phyloP scores from a whole-genome alignment of 1,140 invertebrate genomes.

The Aphidius ervi region DNA sequence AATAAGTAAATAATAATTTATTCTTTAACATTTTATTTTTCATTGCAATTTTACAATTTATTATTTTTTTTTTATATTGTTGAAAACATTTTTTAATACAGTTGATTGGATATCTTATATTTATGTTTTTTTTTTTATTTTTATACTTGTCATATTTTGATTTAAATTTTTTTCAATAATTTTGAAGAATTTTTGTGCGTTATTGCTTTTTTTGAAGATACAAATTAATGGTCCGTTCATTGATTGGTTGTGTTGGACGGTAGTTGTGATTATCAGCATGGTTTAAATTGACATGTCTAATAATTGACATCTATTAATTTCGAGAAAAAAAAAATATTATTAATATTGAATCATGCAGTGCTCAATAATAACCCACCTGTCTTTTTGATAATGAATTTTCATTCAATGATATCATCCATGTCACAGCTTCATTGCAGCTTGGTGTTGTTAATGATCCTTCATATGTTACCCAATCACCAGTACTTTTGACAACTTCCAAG shows the following conservation, averaged over 20 bases:
- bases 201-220: too few relatives aligned
- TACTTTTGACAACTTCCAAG: constrained; percentile 1
- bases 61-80: too few relatives aligned
- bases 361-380: constrained; percentile 3
- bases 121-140: too few relatives aligned
- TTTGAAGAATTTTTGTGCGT: too few relatives aligned
- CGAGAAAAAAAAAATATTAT: background rate
- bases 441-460: constrained; percentile 15
- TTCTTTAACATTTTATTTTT: too few relatives aligned
- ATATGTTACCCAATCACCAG: constrained; percentile 4
- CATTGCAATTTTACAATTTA: too few relatives aligned
- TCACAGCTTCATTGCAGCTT: constrained; percentile 9
- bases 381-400: background rate
- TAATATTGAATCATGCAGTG: background rate
- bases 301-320: background rate
- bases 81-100: too few relatives aligned
- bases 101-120: too few relatives aligned
- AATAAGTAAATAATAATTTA: too few relatives aligned
- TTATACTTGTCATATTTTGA: too few relatives aligned
- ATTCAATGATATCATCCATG: constrained; percentile 8
- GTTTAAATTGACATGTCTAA: background rate
- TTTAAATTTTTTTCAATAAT: too few relatives aligned
- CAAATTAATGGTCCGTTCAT: background rate
- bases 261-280: constrained; percentile 1
- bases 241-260: background rate